Evolutionary conservation across 1,140 invertebrate genomes (phyloP).

Genomic region (Anastatus disparis): DNA sequence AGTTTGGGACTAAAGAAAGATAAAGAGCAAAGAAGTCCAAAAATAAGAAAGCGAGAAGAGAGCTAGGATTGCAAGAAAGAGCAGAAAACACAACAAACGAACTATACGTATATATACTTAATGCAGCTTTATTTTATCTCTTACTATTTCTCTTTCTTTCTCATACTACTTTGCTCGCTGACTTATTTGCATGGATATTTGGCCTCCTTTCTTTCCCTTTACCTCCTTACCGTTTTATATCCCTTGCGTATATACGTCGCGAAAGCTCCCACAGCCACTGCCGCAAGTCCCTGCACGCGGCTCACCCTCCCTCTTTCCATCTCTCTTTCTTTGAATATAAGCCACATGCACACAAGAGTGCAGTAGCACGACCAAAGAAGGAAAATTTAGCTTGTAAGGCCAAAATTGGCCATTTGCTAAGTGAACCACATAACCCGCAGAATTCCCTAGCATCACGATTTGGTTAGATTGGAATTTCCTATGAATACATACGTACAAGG

Average conservation of each 20-base stretch:
- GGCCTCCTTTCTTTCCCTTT: not conserved
- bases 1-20: not conserved
- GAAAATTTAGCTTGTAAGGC: not conserved
- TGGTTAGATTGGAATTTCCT: not conserved
- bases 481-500: not conserved
- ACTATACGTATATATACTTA: not conserved
- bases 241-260: not conserved
- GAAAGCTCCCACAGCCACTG: not conserved
- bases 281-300: conserved; percentile 1
- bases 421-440: not conserved
- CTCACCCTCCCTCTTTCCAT: too few relatives aligned
- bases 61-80: not conserved
- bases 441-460: not conserved
- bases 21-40: not conserved
- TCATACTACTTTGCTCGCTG: not conserved
- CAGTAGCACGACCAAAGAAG: not conserved
- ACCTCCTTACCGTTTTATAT: not conserved
- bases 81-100: not conserved
- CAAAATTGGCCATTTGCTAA: not conserved
- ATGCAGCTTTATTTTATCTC: too few relatives aligned
- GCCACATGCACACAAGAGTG: too few relatives aligned
- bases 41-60: not conserved
- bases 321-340: too few relatives aligned
- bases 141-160: too few relatives aligned
- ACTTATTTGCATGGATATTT: conserved; percentile 31